These are phyloP conservation scores for Montipora capricornis DNA, from an alignment of 64 coral and sea anemone species.

Conservation along the genomic window DNA sequence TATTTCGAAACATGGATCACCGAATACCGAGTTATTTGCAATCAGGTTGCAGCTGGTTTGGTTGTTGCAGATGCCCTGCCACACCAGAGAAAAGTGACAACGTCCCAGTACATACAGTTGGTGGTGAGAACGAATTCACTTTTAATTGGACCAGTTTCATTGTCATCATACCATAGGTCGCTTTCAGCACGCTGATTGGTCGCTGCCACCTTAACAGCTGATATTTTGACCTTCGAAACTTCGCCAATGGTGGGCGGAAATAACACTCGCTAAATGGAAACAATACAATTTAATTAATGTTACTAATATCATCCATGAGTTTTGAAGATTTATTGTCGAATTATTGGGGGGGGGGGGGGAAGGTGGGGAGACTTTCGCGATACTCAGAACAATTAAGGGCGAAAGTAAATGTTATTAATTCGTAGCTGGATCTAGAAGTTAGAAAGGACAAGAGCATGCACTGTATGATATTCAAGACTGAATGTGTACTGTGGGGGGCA, in stretches of 20 bases:
- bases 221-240: background rate
- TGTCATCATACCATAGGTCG: background rate
- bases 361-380: too few species aligned
- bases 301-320: too few species aligned
- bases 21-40: background rate
- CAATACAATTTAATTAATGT: too few species aligned
- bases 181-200: background rate
- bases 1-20: background rate
- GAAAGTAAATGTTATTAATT: too few species aligned
- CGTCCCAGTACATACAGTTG: background rate
- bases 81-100: background rate
- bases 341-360: too few species aligned
- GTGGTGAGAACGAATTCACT: background rate
- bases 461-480: too few species aligned
- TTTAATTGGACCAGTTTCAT: background rate
- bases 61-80: background rate
- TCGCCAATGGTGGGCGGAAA: too few species aligned
- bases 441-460: too few species aligned
- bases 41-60: background rate
- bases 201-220: background rate
- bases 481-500: too few species aligned
- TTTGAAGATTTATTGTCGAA: too few species aligned
- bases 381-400: too few species aligned
- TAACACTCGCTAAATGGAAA: background rate
- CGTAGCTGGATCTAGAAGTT: too few species aligned